Evolutionary conservation across 2,888 invertebrate species (phyloP).

Genomic region (Monoplex corrugatus): DNA sequence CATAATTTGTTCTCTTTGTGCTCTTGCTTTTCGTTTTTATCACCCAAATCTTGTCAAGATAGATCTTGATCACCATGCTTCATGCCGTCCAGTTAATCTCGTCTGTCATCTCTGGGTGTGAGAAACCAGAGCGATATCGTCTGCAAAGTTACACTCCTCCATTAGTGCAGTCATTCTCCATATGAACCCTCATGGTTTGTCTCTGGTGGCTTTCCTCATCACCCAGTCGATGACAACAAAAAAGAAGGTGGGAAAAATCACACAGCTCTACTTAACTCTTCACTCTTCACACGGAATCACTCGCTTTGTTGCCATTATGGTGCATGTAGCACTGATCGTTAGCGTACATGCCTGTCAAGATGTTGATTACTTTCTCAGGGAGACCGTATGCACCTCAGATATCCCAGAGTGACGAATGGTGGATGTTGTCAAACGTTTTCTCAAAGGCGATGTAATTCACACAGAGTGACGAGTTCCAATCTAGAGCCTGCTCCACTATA

Average conservation of each 20-base stretch:
- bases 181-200: background rate
- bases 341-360: constrained; percentile 19
- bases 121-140: constrained; percentile 12
- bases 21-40: too few species aligned
- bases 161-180: constrained; percentile 12
- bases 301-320: constrained; percentile 27
- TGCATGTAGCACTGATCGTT: constrained; percentile 7
- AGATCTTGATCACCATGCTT: too few species aligned
- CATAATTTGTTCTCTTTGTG: too few species aligned
- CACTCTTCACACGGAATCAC: constrained; percentile 17
- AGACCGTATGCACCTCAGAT: too few species aligned
- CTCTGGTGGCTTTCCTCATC: constrained; percentile 30
- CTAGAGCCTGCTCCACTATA: too few species aligned
- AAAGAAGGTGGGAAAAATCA: background rate
- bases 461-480: too few species aligned
- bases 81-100: background rate
- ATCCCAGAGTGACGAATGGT: too few species aligned
- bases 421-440: too few species aligned
- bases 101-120: background rate
- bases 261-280: constrained; percentile 30
- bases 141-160: constrained; percentile 15
- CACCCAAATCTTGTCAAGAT: too few species aligned
- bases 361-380: background rate
- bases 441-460: too few species aligned
- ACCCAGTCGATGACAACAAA: constrained; percentile 33